phyloP scores from a whole-genome alignment of 2,797 vertebrate genomes.

The Mallotus villosus region DNA sequence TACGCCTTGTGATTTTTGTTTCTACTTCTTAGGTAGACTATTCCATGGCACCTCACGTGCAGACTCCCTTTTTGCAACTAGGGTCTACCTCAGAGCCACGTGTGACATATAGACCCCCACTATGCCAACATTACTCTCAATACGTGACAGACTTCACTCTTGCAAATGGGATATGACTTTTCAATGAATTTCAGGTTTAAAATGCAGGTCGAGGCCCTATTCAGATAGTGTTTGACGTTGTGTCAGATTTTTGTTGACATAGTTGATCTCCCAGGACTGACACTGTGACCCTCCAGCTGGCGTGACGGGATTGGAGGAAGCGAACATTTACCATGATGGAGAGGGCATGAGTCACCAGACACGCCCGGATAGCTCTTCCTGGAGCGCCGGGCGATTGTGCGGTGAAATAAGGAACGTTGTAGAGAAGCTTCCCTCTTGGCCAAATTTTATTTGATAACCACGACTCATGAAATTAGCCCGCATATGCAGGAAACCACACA shows the following conservation, averaged over 20 bases:
- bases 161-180: not conserved
- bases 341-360: constrained; percentile 6
- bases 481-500: too few relatives aligned
- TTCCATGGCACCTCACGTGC: too few relatives aligned
- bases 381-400: not conserved
- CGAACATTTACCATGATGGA: not conserved
- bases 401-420: not conserved
- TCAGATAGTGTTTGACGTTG: constrained; percentile 33
- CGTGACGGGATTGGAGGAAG: constrained; percentile 9
- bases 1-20: too few relatives aligned
- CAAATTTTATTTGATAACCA: not conserved
- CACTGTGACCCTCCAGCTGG: constrained; percentile 14
- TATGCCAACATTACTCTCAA: constrained; percentile 27
- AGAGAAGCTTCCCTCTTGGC: not conserved
- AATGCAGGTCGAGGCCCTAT: constrained; percentile 41
- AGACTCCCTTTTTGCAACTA: too few relatives aligned
- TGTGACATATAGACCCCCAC: not conserved
- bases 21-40: too few relatives aligned
- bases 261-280: constrained; percentile 15
- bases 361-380: not conserved
- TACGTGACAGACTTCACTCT: constrained; percentile 23
- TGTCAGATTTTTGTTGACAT: constrained; percentile 25
- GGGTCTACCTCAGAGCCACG: too few relatives aligned
- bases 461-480: not conserved
- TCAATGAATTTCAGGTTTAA: constrained; percentile 21